Conservation (phyloP, 2,888 invertebrate genomes). For the Eilema depressum region DNA sequence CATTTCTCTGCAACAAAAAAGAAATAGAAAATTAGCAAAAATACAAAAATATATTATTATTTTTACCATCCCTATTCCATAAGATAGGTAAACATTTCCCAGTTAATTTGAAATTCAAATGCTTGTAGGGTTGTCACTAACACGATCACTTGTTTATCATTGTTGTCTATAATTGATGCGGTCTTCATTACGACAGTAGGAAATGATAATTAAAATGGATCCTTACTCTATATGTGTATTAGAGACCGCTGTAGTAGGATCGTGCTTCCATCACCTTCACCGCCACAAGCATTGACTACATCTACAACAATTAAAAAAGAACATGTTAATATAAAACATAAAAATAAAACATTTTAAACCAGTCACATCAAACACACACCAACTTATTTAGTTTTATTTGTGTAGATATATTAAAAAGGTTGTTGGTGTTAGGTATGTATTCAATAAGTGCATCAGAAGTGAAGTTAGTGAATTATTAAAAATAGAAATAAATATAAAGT, state of each 20-base stretch:
- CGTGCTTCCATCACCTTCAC: constrained; percentile 91
- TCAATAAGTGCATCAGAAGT: not conserved
- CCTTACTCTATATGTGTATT: constrained; percentile 85
- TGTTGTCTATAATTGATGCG: constrained; percentile 53
- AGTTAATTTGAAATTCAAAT: constrained; percentile 52
- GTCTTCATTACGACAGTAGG: constrained; percentile 56
- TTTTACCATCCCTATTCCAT: not conserved
- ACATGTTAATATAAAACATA: constrained; percentile 60
- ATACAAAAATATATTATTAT: not conserved
- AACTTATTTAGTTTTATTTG: not conserved
- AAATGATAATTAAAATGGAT: constrained; percentile 56
- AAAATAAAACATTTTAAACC: constrained; percentile 6
- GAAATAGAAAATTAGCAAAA: not conserved
- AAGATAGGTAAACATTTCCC: not conserved
- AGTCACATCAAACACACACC: not conserved
- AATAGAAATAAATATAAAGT: not conserved
- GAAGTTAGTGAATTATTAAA: constrained; percentile 5
- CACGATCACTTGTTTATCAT: constrained; percentile 64
- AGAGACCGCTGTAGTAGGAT: constrained; percentile 87
- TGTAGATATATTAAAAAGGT: not conserved
- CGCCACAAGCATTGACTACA: constrained; percentile 96
- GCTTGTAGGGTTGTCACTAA: constrained; percentile 70
- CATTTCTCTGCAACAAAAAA: constrained; percentile 81
- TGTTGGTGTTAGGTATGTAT: not conserved
- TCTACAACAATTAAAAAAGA: constrained; percentile 90